Percentiles rank a stretch among this genome's conserved stretches.
Evolutionary conservation across 2,888 invertebrate species (phyloP).

Genomic region (Coenonympha arcania): DNA sequence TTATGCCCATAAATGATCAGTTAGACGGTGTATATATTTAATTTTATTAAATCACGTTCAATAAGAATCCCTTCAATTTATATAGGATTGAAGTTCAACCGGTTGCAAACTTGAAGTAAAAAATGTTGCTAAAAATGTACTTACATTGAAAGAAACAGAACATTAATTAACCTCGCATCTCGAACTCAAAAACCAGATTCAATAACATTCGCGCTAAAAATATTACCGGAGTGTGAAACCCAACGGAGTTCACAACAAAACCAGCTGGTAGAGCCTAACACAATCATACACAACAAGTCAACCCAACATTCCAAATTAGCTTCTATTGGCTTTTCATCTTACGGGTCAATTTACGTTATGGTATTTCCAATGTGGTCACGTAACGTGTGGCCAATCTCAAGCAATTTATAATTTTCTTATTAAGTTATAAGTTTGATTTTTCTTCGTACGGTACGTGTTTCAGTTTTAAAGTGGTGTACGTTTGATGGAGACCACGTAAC

Average conservation of each 20-base stretch:
- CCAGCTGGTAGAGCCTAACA: conserved; percentile 11
- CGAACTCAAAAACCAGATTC: conserved; percentile 1
- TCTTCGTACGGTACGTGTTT: no score
- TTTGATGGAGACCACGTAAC: neutral
- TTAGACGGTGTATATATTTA: no score
- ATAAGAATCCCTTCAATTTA: no score
- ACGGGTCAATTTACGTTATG: neutral
- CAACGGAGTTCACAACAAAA: conserved; percentile 6
- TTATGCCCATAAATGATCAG: no score
- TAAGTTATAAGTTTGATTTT: neutral
- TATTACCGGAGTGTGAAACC: conserved; percentile 13
- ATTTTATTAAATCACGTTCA: no score
- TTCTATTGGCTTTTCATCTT: neutral
- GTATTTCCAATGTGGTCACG: conserved; percentile 11
- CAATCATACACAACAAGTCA: neutral
- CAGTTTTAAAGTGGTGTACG: neutral
- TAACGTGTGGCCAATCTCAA: neutral
- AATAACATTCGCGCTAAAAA: conserved; percentile 4
- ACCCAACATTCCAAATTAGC: neutral
- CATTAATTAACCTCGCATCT: neutral
- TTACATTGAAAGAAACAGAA: neutral
- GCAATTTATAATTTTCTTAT: neutral
- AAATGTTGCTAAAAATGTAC: neutral
- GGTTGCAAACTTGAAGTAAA: no score
- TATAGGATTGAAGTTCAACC: no score